Evolutionary conservation across 2,113 vertebrate genomes (phyloP).

Genomic region (Daphoenositta chrysoptera): DNA sequence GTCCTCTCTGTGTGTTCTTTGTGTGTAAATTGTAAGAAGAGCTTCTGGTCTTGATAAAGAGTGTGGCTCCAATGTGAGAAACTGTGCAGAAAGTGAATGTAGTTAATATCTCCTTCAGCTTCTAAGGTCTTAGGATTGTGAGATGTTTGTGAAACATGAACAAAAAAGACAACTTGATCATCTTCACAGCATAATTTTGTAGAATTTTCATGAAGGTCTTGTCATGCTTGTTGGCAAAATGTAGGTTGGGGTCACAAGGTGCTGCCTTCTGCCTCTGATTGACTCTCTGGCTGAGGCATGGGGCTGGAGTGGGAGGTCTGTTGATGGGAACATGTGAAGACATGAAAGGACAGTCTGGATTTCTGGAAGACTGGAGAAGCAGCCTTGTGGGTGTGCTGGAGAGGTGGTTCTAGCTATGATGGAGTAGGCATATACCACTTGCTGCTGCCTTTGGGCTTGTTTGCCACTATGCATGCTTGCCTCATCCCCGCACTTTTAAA

Average conservation of each 20-base stretch:
- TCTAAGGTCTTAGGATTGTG: background rate
- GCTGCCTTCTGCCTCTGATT: background rate
- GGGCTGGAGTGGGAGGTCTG: background rate
- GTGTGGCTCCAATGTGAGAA: background rate
- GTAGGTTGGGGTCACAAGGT: background rate
- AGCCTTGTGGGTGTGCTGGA: background rate
- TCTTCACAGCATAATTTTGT: background rate
- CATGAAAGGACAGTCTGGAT: background rate
- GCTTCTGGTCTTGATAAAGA: background rate
- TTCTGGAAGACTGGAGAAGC: background rate
- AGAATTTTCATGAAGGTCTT: background rate
- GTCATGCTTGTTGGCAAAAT: background rate
- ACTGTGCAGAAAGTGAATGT: background rate
- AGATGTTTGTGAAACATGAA: background rate
- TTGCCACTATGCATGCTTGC: background rate
- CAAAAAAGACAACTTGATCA: background rate
- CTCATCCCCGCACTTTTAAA: background rate
- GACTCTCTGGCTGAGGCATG: background rate
- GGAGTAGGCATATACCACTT: background rate
- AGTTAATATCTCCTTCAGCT: background rate
- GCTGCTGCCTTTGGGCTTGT: background rate
- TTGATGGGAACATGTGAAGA: background rate
- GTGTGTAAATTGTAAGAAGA: rapidly evolving
- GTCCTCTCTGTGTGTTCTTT: background rate
- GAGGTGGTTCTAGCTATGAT: background rate